phyloP scores from a whole-genome alignment of 2,113 vertebrate species.

The Zingel zingel region DNA sequence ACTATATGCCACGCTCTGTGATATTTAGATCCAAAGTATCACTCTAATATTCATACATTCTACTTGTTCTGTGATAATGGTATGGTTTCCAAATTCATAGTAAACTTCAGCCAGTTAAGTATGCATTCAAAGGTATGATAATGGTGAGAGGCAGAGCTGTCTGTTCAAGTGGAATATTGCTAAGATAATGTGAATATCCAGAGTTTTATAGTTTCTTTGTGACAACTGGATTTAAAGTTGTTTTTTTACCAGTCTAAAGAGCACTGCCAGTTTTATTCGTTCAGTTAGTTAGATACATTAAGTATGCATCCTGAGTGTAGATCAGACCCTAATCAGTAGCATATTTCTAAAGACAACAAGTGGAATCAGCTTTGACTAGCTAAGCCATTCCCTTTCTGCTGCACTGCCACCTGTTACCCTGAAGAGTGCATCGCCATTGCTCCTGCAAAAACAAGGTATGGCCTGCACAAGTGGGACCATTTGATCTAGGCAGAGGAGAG shows the following conservation, averaged over 20 bases:
- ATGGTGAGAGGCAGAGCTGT: constrained; percentile 5
- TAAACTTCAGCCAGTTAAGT: constrained; percentile 5
- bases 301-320: not conserved
- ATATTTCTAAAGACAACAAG: constrained; percentile 3
- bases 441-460: constrained; percentile 52
- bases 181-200: constrained; percentile 34
- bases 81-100: constrained; percentile 7
- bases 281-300: constrained; percentile 17
- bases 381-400: constrained; percentile 27
- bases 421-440: constrained; percentile 31
- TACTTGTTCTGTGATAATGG: not conserved
- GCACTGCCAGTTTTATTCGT: constrained; percentile 9
- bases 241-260: not conserved
- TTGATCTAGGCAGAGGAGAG: constrained; percentile 42
- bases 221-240: constrained; percentile 12
- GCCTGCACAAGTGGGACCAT: constrained; percentile 40
- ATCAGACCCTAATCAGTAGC: not conserved
- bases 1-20: not conserved
- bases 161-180: constrained; percentile 29
- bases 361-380: constrained; percentile 5
- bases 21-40: not conserved
- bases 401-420: constrained; percentile 45
- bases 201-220: constrained; percentile 15
- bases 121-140: constrained; percentile 19
- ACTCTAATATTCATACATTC: not conserved